phyloP scores from a whole-genome alignment of 1,140 invertebrate species.

The Neomicropteryx cornuta region DNA sequence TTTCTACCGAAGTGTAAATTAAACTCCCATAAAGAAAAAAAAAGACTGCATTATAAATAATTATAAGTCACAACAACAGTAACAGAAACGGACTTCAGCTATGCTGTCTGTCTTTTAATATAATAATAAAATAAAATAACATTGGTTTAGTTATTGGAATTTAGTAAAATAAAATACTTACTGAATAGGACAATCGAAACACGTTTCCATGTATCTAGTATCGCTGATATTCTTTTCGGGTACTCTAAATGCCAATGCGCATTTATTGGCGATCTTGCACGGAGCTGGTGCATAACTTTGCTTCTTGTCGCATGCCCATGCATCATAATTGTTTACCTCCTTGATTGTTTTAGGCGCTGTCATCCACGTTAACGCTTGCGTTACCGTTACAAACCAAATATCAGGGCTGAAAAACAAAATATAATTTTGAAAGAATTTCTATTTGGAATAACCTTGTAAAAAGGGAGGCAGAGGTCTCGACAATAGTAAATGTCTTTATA shows the following conservation, averaged over 20 bases:
- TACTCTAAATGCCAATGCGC: slow-evolving; percentile 69
- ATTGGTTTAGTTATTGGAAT: background rate
- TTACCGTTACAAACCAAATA: slow-evolving; percentile 84
- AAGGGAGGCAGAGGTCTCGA: no score
- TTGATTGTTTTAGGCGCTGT: slow-evolving; percentile 70
- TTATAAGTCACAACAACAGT: no score
- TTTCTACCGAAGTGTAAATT: no score
- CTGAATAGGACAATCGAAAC: slow-evolving; percentile 72
- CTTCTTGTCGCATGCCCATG: slow-evolving; percentile 72
- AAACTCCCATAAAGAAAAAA: no score
- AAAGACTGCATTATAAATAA: no score
- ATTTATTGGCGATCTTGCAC: slow-evolving; percentile 76
- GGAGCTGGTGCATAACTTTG: slow-evolving; percentile 55
- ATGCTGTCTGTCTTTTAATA: background rate
- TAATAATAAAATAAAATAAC: background rate
- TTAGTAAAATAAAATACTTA: slow-evolving; percentile 26
- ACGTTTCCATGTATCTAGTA: slow-evolving; percentile 81
- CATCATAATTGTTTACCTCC: slow-evolving; percentile 58
- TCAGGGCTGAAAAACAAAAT: slow-evolving; percentile 52
- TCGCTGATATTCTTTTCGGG: slow-evolving; percentile 64
- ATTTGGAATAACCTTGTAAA: no score
- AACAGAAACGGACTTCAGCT: no score
- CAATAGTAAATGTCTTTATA: no score
- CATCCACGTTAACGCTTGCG: slow-evolving; percentile 83
- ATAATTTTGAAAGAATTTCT: slow-evolving; percentile 9